Evolutionary conservation across 2,888 invertebrate species (phyloP).

Genomic region (Drosophila formosana): DNA sequence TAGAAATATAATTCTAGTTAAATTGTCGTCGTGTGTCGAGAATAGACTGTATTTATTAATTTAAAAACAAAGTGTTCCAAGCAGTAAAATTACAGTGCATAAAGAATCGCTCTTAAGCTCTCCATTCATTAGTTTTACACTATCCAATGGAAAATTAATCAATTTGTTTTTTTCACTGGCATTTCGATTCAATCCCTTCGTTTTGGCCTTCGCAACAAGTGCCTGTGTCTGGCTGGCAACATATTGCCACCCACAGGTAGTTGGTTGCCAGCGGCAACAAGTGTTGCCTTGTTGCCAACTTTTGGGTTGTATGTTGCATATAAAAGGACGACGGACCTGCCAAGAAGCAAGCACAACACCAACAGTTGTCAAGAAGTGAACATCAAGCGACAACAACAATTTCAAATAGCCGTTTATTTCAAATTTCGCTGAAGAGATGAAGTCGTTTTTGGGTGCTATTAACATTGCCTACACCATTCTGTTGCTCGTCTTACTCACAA

Average conservation of each 20-base stretch:
- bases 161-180: background rate
- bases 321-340: conserved; percentile 79
- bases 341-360: conserved; percentile 78
- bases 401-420: conserved; percentile 15
- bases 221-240: conserved; percentile 44
- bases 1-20: too few species aligned
- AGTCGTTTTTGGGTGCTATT: conserved; percentile 69
- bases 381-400: conserved; percentile 41
- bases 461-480: conserved; percentile 71
- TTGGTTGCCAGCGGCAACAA: conserved; percentile 28
- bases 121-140: background rate
- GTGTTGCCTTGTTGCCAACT: conserved; percentile 28
- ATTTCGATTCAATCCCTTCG: conserved; percentile 30
- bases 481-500: conserved; percentile 59
- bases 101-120: too few species aligned
- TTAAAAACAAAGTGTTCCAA: too few species aligned
- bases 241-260: conserved; percentile 43
- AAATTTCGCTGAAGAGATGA: conserved; percentile 68
- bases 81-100: too few species aligned
- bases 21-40: too few species aligned
- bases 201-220: conserved; percentile 38
- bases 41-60: too few species aligned
- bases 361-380: conserved; percentile 64
- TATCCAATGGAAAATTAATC: background rate
- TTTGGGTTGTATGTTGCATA: conserved; percentile 53